A percentile compares a stretch with the other conserved stretches of the same genome.
phyloP scores from a whole-genome alignment of 2,888 invertebrate species.

The Yponomeuta evonymella region DNA sequence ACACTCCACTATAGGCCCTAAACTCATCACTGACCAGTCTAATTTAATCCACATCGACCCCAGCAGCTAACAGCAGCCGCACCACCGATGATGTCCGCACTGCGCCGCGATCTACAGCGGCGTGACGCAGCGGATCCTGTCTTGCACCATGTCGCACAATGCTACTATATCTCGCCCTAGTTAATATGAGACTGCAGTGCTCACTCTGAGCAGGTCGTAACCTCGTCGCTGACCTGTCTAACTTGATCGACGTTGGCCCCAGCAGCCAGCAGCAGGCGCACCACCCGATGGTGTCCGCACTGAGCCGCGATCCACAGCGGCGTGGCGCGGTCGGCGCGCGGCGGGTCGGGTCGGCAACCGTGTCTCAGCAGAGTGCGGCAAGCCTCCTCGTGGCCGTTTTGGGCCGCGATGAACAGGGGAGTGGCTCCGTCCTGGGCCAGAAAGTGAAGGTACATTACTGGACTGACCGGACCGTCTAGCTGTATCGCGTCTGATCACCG shows the following conservation, averaged over 20 bases:
- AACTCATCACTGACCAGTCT: conserved; percentile 42
- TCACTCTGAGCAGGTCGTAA: not conserved
- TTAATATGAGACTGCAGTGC: no score
- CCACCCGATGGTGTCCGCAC: conserved; percentile 93
- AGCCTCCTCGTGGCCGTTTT: conserved; percentile 93
- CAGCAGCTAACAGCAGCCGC: conserved; percentile 83
- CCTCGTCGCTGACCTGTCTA: conserved; percentile 79
- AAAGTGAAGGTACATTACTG: not conserved
- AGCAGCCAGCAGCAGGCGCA: conserved; percentile 83
- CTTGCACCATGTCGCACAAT: no score
- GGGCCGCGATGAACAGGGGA: conserved; percentile 93
- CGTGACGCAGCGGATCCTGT: conserved; percentile 83
- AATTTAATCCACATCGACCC: conserved; percentile 50
- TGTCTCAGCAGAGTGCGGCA: conserved; percentile 82
- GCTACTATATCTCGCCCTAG: no score
- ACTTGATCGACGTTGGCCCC: conserved; percentile 88
- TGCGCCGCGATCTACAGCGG: conserved; percentile 96
- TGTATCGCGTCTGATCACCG: no score
- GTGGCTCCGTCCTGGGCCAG: conserved; percentile 88
- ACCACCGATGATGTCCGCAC: conserved; percentile 93
- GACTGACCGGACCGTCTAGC: no score
- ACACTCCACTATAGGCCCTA: no score
- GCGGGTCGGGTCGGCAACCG: conserved; percentile 84
- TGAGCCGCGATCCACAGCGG: conserved; percentile 96
- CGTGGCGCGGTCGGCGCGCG: conserved; percentile 89